Evolutionary conservation across 1,140 invertebrate genomes (phyloP).

Genomic region (Lineus longissimus): DNA sequence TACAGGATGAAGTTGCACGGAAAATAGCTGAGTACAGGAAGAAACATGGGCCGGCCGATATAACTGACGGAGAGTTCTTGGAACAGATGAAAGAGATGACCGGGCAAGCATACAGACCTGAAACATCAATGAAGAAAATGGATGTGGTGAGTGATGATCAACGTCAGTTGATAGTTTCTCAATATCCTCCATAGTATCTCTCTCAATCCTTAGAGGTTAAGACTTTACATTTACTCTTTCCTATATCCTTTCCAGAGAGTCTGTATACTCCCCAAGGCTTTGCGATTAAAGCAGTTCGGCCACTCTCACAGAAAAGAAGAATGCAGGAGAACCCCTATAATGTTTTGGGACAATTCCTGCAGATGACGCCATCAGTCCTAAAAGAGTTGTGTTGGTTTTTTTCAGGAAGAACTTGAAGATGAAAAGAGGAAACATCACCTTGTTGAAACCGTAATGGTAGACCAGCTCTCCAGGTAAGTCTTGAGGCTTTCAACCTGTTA

Average conservation of each 20-base stretch:
- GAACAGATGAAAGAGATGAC: constrained; percentile 13
- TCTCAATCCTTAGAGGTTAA: too few relatives aligned
- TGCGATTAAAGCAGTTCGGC: too few relatives aligned
- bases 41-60: neutral
- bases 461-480: constrained; percentile 45
- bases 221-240: too few relatives aligned
- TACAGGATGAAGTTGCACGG: neutral
- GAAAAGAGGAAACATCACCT: constrained; percentile 47
- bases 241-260: too few relatives aligned
- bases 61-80: too few relatives aligned
- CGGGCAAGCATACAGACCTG: constrained; percentile 33
- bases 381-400: constrained; percentile 8
- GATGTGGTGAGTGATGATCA: constrained; percentile 36
- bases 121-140: constrained; percentile 33
- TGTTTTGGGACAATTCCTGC: too few relatives aligned
- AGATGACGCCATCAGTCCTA: too few relatives aligned
- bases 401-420: constrained; percentile 45
- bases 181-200: neutral
- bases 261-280: too few relatives aligned
- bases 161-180: neutral
- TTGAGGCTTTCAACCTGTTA: neutral
- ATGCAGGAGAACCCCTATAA: too few relatives aligned
- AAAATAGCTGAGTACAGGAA: constrained; percentile 1
- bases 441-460: constrained; percentile 48
- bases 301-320: too few relatives aligned